phyloP scores from a whole-genome alignment of 2,797 vertebrate species.

The Vipera ursinii region DNA sequence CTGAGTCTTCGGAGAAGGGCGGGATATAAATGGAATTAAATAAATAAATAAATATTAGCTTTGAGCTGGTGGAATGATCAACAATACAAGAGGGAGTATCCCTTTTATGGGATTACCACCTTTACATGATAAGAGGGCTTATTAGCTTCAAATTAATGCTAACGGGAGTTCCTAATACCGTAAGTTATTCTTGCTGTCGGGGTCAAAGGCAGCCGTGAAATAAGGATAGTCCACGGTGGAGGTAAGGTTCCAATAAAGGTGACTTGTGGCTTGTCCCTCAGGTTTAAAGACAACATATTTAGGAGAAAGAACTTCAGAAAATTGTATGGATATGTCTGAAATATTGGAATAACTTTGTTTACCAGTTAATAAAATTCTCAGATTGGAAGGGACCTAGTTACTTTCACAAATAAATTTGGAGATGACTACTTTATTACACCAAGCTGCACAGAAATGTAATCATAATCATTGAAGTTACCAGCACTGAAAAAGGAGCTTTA shows the following conservation, averaged over 20 bases:
- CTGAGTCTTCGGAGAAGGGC: too few species aligned
- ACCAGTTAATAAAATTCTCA: neutral
- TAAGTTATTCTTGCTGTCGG: neutral
- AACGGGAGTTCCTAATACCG: neutral
- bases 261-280: too few species aligned
- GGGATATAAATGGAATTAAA: too few species aligned
- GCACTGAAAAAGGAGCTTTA: neutral
- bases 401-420: neutral
- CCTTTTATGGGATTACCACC: neutral
- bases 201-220: neutral
- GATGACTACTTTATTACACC: neutral
- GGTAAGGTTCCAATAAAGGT: neutral
- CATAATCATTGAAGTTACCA: neutral
- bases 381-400: neutral
- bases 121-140: neutral
- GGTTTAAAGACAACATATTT: too few species aligned
- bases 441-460: neutral
- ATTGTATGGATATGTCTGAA: too few species aligned
- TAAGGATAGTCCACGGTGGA: neutral
- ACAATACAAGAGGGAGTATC: neutral
- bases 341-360: neutral
- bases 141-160: neutral
- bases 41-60: too few species aligned
- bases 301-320: too few species aligned
- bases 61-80: neutral